Conservation (phyloP, 2,113 vertebrate genomes). For the Odocoileus hemionus region DNA sequence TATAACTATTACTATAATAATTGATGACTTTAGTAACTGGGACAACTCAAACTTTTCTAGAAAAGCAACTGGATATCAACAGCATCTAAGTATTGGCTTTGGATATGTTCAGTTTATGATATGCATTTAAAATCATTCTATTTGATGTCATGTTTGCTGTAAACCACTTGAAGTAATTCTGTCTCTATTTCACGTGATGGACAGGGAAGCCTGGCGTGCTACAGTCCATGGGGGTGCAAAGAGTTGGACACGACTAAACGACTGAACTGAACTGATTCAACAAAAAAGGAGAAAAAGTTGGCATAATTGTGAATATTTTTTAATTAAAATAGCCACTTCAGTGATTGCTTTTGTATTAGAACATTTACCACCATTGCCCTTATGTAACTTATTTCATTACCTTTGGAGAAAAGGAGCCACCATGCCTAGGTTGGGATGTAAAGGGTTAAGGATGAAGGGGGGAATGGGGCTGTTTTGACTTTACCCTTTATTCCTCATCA, state of each 20-base stretch:
- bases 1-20: neutral
- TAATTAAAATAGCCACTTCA: constrained; percentile 73
- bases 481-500: neutral
- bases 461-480: neutral
- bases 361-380: constrained; percentile 49
- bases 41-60: neutral
- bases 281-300: neutral
- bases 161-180: neutral
- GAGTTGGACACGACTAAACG: neutral
- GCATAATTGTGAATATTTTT: constrained; percentile 77
- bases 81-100: neutral
- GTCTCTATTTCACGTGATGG: neutral
- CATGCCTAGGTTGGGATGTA: neutral
- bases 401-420: neutral
- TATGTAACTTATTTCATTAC: constrained; percentile 60
- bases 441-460: neutral
- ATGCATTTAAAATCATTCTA: neutral
- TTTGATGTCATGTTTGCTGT: neutral
- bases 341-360: constrained; percentile 73
- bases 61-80: neutral
- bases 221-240: neutral
- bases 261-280: neutral
- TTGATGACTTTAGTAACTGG: neutral
- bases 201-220: neutral
- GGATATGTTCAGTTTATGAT: neutral